Evolutionary conservation across 2,888 invertebrate species (phyloP), one percentile per base, ranked within the genome.

Genomic region (Drosophila dives): DNA sequence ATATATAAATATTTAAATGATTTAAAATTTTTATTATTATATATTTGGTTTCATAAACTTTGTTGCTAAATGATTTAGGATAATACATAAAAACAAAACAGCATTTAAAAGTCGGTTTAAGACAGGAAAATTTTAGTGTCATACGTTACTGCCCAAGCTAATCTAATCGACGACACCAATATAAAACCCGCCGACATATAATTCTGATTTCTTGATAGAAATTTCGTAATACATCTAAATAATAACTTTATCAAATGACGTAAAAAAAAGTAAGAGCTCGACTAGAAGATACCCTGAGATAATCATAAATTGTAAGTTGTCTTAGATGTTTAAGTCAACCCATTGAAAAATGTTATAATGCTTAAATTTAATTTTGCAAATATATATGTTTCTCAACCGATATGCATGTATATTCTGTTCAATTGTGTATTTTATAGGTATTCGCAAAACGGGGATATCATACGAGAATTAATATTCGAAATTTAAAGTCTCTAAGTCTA

Each of bases 1-100:
- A 54, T 26, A 54, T 36, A 36, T 36, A 26, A 54, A 38, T 40
- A 45, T 56, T n/a, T 29, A 38, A 20, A 56, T 40, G 15, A 10
- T 54, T 54, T 17, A 4, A 10, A 15, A 15, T n/a, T 36, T 7
- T 12, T n/a, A n/a, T 26, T 12, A 15, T n/a, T 7, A 15, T 17
- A 5, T 15, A 23, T 40, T n/a, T 40, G 10, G n/a, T n/a, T 40
- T n/a, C 40, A n/a, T n/a, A 40, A 40, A 11, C 5, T 5, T n/a
- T n/a, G n/a, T 23, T 23, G 15, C 15, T 23, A 45, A 15, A 23
- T 45, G 0, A 45, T 26, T 15, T 45, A 8, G 3, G 15, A 6
- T 20, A 15, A 20, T 2, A 40, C 15, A 8, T 6, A 4, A n/a
- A 38, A 29, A 2, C 7, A 32, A 42, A 23, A 33, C 20, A n/a